Conservation (phyloP, 2,113 vertebrate species). For the Nerophis ophidion region DNA sequence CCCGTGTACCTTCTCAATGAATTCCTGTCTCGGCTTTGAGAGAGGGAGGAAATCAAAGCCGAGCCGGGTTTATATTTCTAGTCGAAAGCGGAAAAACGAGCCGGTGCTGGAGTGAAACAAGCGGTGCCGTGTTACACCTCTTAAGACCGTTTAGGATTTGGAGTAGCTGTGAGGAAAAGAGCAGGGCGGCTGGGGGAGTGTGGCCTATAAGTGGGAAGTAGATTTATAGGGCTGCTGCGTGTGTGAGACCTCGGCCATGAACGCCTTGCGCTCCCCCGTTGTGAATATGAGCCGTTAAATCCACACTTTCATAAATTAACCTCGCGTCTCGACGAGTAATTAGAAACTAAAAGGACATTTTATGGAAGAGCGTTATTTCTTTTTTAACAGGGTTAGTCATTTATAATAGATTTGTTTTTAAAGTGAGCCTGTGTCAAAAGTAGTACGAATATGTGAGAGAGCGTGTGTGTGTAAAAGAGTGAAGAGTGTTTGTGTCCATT, state of each 20-base stretch:
- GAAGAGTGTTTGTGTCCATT: no score
- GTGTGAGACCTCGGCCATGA: conserved; percentile 49
- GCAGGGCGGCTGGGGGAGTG: conserved; percentile 10
- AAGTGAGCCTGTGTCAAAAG: no score
- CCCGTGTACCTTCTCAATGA: conserved; percentile 36
- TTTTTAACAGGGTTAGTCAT: no score
- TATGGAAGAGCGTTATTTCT: conserved; percentile 13
- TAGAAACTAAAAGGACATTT: conserved; percentile 40
- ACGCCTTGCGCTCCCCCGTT: conserved; percentile 30
- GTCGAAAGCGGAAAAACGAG: not conserved
- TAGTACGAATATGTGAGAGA: no score
- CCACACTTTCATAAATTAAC: conserved; percentile 21
- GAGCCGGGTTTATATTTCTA: conserved; percentile 14
- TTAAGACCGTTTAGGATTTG: conserved; percentile 40
- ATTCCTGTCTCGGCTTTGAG: conserved; percentile 35
- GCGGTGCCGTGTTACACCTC: conserved; percentile 62
- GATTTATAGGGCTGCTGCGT: conserved; percentile 54
- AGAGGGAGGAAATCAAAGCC: conserved; percentile 45
- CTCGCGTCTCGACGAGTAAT: conserved; percentile 21
- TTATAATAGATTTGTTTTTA: no score
- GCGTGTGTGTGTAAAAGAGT: no score
- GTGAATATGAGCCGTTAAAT: conserved; percentile 34
- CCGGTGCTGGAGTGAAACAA: conserved; percentile 48
- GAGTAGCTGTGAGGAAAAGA: conserved; percentile 62
- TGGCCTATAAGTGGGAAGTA: conserved; percentile 48